Percentiles rank a stretch among this genome's conserved stretches.
phyloP scores from a whole-genome alignment of 1,140 invertebrate species.

The Leptinotarsa defecta region DNA sequence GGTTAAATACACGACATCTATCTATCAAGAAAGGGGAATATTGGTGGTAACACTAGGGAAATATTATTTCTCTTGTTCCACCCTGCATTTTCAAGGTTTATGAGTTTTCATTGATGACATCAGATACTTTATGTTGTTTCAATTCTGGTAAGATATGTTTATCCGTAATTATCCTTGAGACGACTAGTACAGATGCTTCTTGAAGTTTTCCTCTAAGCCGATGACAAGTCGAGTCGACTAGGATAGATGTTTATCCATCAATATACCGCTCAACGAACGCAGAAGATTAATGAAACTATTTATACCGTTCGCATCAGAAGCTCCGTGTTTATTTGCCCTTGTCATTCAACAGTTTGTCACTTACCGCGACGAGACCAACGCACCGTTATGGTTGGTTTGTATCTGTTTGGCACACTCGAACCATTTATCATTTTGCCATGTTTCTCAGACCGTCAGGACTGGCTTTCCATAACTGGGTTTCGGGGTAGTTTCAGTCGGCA shows the following conservation, averaged over 20 bases:
- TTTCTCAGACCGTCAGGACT: slow-evolving; percentile 15
- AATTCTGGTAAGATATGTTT: too few relatives aligned
- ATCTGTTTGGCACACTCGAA: slow-evolving; percentile 46
- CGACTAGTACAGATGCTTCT: not conserved
- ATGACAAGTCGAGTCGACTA: not conserved
- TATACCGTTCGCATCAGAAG: slow-evolving; percentile 15
- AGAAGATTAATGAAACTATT: slow-evolving; percentile 28
- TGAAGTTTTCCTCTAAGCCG: not conserved
- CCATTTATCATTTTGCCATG: slow-evolving; percentile 44
- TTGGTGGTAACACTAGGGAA: too few relatives aligned
- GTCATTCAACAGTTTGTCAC: slow-evolving; percentile 48
- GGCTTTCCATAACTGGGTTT: not conserved
- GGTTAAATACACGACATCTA: too few relatives aligned
- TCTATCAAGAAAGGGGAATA: too few relatives aligned
- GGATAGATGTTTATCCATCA: slow-evolving; percentile 15
- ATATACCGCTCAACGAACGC: not conserved
- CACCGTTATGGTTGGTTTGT: slow-evolving; percentile 39
- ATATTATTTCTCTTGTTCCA: too few relatives aligned
- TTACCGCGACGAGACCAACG: slow-evolving; percentile 39
- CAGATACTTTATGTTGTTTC: too few relatives aligned
- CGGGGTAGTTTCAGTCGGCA: too few relatives aligned
- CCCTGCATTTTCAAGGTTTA: too few relatives aligned
- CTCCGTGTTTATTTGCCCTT: slow-evolving; percentile 35
- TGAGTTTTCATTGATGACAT: too few relatives aligned
- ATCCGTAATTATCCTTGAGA: too few relatives aligned